These are phyloP conservation scores for Neodon shergylaensis DNA, from an alignment of 2,113 vertebrate genomes.

Conservation along the genomic window DNA sequence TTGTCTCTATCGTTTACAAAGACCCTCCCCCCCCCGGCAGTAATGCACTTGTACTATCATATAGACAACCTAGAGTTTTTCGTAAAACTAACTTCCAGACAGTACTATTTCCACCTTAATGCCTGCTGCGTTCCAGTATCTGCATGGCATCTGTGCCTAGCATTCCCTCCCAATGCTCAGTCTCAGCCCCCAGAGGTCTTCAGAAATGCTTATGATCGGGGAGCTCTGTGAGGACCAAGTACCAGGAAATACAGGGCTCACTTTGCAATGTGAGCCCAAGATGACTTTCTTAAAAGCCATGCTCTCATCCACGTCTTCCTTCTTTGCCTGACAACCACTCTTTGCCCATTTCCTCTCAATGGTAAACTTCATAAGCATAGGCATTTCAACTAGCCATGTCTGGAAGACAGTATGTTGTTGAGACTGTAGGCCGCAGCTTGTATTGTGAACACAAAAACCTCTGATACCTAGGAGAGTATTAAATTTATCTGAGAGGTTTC, in stretches of 20 bases:
- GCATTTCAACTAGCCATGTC: background rate
- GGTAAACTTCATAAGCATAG: slow-evolving; percentile 3
- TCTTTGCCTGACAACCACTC: slow-evolving; percentile 12
- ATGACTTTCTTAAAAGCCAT: slow-evolving; percentile 2
- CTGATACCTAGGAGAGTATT: slow-evolving; percentile 72
- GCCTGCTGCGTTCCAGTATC: background rate
- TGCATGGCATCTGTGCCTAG: background rate
- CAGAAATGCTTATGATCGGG: background rate
- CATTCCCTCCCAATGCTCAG: background rate
- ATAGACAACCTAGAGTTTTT: background rate
- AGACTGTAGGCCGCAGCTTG: slow-evolving; percentile 68
- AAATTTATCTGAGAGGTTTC: slow-evolving; percentile 78
- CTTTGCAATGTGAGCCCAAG: background rate
- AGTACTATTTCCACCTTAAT: background rate
- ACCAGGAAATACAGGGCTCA: slow-evolving; percentile 31
- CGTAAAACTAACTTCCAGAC: background rate
- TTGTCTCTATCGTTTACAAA: background rate
- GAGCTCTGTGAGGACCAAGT: background rate
- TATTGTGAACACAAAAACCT: slow-evolving; percentile 72
- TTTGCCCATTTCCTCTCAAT: slow-evolving; percentile 33
- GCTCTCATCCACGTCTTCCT: background rate
- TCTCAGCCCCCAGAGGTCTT: background rate
- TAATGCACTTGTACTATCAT: background rate
- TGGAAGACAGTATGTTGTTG: background rate
- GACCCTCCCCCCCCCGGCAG: background rate